Evolutionary conservation across 2,113 vertebrate species (phyloP), one percentile per base, ranked within the genome.

Genomic region (Gnathonemus echidnorhynchus): DNA sequence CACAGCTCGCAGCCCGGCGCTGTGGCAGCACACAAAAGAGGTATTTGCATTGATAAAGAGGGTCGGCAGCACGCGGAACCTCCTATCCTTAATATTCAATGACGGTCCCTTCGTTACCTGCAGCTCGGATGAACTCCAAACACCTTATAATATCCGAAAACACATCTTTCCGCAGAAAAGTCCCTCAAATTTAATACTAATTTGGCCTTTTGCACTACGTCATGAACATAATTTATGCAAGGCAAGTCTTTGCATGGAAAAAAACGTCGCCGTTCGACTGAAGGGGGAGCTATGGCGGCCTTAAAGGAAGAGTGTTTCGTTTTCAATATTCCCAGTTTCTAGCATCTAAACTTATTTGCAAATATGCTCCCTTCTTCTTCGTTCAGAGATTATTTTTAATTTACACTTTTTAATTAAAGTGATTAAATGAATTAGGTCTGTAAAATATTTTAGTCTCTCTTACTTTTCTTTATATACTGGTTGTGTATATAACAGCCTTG

Each of bases 141-240:
- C 92, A 93, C 92, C 91, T 89, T 66, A 91, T 90, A 92, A 91
- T 91, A 62, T 91, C 92, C 89, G 88, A 88, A 89, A 91, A 91
- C 90, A 91, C 24, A 92, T 66, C 83, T 93, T 91, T 94, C 91
- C 92, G 93, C 92, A 89, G 90, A 89, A 94, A 95, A 96, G 92
- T 95, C 92, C 91, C 56, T 42, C 89, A 94, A 96, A 94, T 95
- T 95, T 93, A 94, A 94, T 95, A 95, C 92, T 96, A 97, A 96
- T 96, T 95, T 97, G 96, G 95, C 97, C 96, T 97, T 97, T 96
- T 95, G 95, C 96, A 97, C 97, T 98, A 97, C 98, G 98, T 98
- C 97, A 98, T 98, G 97, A 98, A 96, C 98, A 98, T 98, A 98
- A 98, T 98, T 98, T 98, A 98, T 98, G 97, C 98, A 97, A 96